Evolutionary conservation across 2,797 vertebrate species (phyloP), one percentile per base, ranked within the genome.

Genomic region (Alauda arvensis): DNA sequence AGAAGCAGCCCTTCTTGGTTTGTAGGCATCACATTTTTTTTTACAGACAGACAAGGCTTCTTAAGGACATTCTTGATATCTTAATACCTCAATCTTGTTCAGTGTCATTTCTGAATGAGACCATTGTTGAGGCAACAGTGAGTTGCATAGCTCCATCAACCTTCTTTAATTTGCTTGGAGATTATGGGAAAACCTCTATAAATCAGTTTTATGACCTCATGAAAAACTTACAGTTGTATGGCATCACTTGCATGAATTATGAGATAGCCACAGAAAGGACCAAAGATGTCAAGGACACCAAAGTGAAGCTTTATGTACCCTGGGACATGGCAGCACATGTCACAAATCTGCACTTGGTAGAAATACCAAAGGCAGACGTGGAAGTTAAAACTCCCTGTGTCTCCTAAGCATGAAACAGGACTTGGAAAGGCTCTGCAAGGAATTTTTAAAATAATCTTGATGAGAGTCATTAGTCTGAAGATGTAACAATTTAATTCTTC

Each of bases 171-270:
- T 94, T 92, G 90, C 90, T 94, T 92, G 85, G 85, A 95, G 88
- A 94, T 95, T 92, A 91, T 87, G 83, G 92, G 90, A 94, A 94
- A 93, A 94, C 88, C 91, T 94, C 92, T 88, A 94, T 94, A 94
- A 95, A 95, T 95, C 92, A 91, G 70, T 88, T 94, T 95, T 94
- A 91, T 71, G 88, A 93, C 75, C 87, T 95, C 93, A 94, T 93
- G 88, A 94, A 92, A 92, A 94, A 83, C 88, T 94, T 93, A 83
- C 90, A 87, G 65, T 91, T 88, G 90, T 89, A 91, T 92, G 85
- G 88, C 90, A 94, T 93, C 94, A 91, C 90, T 92, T 90, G 65
- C 90, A 91, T 95, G 94, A 94, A 83, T 94, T 93, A 94, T 94
- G 94, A 89, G 91, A 74, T 89, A 90, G 88, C 60, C 87, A 94